Conservation (phyloP, 1,140 invertebrate species). For the Bombus vancouverensis region DNA sequence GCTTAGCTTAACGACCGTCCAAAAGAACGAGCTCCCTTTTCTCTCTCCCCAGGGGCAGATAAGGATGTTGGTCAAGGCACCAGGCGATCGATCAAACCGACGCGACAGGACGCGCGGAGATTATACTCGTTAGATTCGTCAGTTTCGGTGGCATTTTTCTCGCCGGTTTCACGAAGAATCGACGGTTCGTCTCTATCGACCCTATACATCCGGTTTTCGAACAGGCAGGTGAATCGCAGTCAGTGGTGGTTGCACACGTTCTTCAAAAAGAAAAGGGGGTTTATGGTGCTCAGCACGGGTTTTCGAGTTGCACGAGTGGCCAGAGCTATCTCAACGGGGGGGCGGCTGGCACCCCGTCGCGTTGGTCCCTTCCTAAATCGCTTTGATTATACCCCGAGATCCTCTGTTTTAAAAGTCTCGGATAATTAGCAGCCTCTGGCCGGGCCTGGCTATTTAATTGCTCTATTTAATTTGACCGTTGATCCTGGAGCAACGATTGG, state of each 20-base stretch:
- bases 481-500: constrained; percentile 1
- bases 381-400: constrained; percentile 66
- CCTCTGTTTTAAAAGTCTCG: constrained; percentile 62
- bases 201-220: background rate
- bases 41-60: constrained; percentile 22
- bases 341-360: constrained; percentile 62
- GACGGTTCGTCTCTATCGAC: constrained; percentile 26
- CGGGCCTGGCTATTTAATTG: constrained; percentile 49
- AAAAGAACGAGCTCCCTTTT: constrained; percentile 30
- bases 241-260: constrained; percentile 49
- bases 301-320: constrained; percentile 39
- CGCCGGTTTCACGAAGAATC: constrained; percentile 42
- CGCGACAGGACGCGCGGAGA: constrained; percentile 36
- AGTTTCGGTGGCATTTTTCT: constrained; percentile 51
- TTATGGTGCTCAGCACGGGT: constrained; percentile 23
- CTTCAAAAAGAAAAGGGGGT: constrained; percentile 1
- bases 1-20: constrained; percentile 31
- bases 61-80: constrained; percentile 28
- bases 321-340: constrained; percentile 59
- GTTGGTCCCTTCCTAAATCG: constrained; percentile 69
- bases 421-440: constrained; percentile 66
- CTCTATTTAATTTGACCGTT: constrained; percentile 51
- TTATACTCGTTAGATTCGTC: constrained; percentile 57
- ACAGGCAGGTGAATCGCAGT: constrained; percentile 69
- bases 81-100: constrained; percentile 63